phyloP scores from a whole-genome alignment of 2,113 vertebrate genomes.

The Xenotilapia leptura region DNA sequence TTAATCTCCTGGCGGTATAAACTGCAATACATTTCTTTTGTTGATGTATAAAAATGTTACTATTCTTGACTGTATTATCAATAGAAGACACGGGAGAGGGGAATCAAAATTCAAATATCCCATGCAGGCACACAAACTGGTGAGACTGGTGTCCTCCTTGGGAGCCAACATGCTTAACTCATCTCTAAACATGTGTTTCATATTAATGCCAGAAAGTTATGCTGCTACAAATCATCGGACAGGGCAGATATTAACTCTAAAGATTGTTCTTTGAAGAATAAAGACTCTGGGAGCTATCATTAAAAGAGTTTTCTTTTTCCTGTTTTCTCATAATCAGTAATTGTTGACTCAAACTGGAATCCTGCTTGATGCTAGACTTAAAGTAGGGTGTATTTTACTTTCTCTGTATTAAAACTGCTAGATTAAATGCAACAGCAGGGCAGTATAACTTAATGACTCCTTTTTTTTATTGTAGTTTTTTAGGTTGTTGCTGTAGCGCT shows the following conservation, averaged over 20 bases:
- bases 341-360: constrained; percentile 42
- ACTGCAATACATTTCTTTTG: neutral
- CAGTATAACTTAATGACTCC: constrained; percentile 48
- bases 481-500: constrained; percentile 13
- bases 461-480: constrained; percentile 43
- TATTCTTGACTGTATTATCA: neutral
- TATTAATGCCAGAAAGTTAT: neutral
- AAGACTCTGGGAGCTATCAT: neutral
- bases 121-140: neutral
- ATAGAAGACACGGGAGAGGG: neutral
- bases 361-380: neutral
- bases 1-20: neutral
- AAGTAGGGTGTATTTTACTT: constrained; percentile 14
- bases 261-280: neutral
- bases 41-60: neutral
- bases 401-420: constrained; percentile 48
- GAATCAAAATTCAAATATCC: neutral
- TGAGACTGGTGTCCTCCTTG: neutral
- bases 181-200: neutral
- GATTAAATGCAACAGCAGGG: constrained; percentile 57
- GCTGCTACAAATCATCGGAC: neutral
- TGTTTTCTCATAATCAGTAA: constrained; percentile 24
- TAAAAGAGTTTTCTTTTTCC: neutral
- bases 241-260: neutral
- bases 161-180: neutral